Conservation (phyloP, 2,888 invertebrate genomes). For the Meta bourneti region DNA sequence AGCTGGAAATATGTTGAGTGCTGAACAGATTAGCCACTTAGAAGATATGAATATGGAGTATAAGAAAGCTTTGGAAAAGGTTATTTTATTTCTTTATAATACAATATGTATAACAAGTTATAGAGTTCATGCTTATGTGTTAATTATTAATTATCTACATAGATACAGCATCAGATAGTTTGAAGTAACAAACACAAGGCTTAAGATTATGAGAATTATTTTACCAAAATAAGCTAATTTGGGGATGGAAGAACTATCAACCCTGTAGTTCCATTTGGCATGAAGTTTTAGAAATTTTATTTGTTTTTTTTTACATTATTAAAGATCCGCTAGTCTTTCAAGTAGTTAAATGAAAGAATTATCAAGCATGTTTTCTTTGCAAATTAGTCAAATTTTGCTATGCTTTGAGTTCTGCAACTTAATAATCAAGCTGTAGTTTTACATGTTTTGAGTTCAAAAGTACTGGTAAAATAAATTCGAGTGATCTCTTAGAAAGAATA, state of each 20-base stretch:
- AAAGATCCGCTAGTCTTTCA: no score
- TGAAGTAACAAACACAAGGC: no score
- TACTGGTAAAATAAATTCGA: background rate
- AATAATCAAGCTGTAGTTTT: background rate
- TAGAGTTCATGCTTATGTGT: no score
- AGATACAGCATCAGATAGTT: no score
- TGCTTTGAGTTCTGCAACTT: background rate
- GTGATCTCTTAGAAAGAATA: background rate
- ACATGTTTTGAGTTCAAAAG: background rate
- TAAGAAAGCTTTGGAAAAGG: conserved; percentile 66
- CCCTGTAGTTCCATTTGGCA: background rate
- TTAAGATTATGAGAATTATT: no score
- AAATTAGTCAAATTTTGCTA: background rate
- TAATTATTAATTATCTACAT: background rate
- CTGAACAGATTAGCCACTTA: conserved; percentile 46
- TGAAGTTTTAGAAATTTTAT: background rate
- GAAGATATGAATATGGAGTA: conserved; percentile 66
- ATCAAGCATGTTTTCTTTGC: background rate
- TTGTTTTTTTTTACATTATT: background rate
- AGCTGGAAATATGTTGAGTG: conserved; percentile 53
- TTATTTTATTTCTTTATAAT: conserved; percentile 6
- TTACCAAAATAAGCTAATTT: background rate
- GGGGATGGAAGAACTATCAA: background rate
- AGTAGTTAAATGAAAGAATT: no score
- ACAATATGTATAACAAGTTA: background rate